These are phyloP conservation scores for fruit fly (Drosophila melanogaster) DNA, from an alignment of 1,140 invertebrate species.

Conservation along the genomic window Release_6_plus_ISO1_MT NT_037436.4:1633501-1634000, in stretches of 20 bases:
- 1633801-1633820: conserved; percentile 76
- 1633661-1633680: conserved; percentile 55
- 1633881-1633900: conserved; percentile 43
- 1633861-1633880: conserved; percentile 27
- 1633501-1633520: conserved; percentile 75
- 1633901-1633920: conserved; percentile 79
- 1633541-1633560: conserved; percentile 13
- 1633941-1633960: conserved; percentile 13
- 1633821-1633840: conserved; percentile 57
- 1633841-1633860: conserved; percentile 17
- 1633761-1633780: conserved; percentile 54
- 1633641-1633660: conserved; percentile 70
- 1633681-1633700: conserved; percentile 34
- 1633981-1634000: conserved; percentile 26
- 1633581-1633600: conserved; percentile 14
- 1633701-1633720: conserved; percentile 68
- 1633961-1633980: conserved; percentile 33
- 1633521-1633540: conserved; percentile 51
- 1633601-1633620: conserved; percentile 26
- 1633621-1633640: conserved; percentile 32
- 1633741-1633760: conserved; percentile 50
- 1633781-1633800: conserved; percentile 74
- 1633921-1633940: conserved; percentile 22
- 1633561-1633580: conserved; percentile 42
- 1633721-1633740: conserved; percentile 25